Conservation (phyloP, 2,797 vertebrate genomes). For the Kryptolebias ocellatus region DNA sequence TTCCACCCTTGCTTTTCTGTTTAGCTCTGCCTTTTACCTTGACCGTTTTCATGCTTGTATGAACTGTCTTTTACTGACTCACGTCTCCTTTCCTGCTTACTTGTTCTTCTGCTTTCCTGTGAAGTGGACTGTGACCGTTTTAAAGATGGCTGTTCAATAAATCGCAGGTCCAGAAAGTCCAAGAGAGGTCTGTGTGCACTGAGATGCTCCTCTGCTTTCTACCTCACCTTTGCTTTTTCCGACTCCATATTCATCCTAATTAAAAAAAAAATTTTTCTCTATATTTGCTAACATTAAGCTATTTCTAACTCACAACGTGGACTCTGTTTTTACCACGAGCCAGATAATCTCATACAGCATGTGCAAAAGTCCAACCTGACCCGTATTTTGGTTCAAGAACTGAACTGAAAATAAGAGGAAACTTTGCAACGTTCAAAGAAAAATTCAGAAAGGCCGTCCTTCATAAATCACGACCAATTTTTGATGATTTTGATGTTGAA, state of each 20-base stretch:
- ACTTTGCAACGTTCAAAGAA: not conserved
- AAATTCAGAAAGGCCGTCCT: not conserved
- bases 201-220: constrained; percentile 46
- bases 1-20: not conserved
- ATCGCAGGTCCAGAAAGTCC: constrained; percentile 90
- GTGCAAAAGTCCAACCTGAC: not conserved
- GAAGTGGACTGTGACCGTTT: constrained; percentile 88
- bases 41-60: constrained; percentile 11
- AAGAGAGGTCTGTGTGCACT: constrained; percentile 87
- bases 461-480: not conserved
- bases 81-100: constrained; percentile 35
- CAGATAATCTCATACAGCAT: not conserved
- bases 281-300: constrained; percentile 1
- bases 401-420: not conserved
- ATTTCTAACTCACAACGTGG: not conserved
- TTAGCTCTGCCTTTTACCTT: not conserved
- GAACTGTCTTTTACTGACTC: constrained; percentile 31
- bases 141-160: constrained; percentile 88
- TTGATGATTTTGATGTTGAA: not conserved
- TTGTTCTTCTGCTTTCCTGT: constrained; percentile 79
- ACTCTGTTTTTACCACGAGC: constrained; percentile 8
- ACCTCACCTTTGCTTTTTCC: constrained; percentile 34
- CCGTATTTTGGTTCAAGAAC: not conserved
- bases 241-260: constrained; percentile 7
- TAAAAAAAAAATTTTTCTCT: not conserved